Evolutionary conservation across 2,113 vertebrate species (phyloP), one percentile per base, ranked within the genome.

Genomic region (Odontophorus gujanensis): DNA sequence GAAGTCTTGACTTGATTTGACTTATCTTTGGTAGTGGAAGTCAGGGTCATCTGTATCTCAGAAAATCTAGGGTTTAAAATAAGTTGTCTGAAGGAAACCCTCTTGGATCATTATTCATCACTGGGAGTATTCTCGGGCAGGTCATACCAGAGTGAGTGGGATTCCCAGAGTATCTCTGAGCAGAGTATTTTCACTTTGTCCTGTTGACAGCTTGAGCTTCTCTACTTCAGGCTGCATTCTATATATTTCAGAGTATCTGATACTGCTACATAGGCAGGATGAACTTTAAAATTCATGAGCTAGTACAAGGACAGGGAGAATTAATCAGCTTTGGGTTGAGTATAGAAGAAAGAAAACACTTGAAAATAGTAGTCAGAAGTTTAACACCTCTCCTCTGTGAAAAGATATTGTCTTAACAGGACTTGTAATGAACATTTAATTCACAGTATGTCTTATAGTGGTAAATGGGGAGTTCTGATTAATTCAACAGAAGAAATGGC

Each of bases 1-100:
- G 97, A 97, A 97, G 96, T 96, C 92, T 95, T 97, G 95, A 97
- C 92, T 97, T 97, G 91, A 93, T 98, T 97, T 98, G 96, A 97
- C 96, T 97, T 97, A 97, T 97, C 97, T 97, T 97, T 89, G 81
- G 81, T 89, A 50, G 59, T 91, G 94, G 96, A 97, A 98, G 96
- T 53, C 94, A 89, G 90, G 88, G 92, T 93, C 89, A 61, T 93
- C 94, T 95, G 89, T 97, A 96, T 97, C 94, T 97, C 88, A 89
- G 92, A 97, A 96, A 85, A 97, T 97, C 96, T 94, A 77, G 77
- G 85, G 67, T 97, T 98, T 97, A 93, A 97, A 98, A 96, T 96
- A 97, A 97, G 94, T 93, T 97, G 94, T 96, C 96, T 96, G 87
- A 92, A 97, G 86, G 91, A 90, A 96, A 92, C 91, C 82, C 89